phyloP scores from a whole-genome alignment of 2,113 vertebrate species.

The Sisor rabdophorus region DNA sequence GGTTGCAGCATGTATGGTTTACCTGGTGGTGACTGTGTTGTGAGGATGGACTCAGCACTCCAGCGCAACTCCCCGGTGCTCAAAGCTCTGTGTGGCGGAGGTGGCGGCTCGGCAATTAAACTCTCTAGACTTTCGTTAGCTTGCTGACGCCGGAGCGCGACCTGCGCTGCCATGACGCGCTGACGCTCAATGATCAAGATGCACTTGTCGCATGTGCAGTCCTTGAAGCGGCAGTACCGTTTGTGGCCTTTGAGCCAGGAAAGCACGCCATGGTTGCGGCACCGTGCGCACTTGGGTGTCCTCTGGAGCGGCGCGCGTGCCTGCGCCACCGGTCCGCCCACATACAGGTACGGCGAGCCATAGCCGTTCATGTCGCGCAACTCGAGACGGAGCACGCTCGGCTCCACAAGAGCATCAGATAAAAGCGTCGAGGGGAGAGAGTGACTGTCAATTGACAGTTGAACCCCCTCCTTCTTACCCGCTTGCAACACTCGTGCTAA shows the following conservation, averaged over 20 bases:
- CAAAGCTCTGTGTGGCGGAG: constrained; percentile 51
- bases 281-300: constrained; percentile 93
- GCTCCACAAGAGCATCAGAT: constrained; percentile 46
- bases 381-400: constrained; percentile 20
- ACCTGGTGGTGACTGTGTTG: constrained; percentile 21
- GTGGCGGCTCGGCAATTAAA: constrained; percentile 81
- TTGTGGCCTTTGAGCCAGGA: constrained; percentile 97
- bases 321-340: constrained; percentile 89
- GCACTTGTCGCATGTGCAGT: constrained; percentile 96
- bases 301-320: constrained; percentile 86
- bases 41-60: constrained; percentile 56
- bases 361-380: constrained; percentile 83
- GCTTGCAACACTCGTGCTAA: constrained; percentile 57
- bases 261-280: constrained; percentile 92
- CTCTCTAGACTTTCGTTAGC: constrained; percentile 94
- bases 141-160: constrained; percentile 89
- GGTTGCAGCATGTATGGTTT: neutral
- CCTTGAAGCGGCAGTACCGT: constrained; percentile 95
- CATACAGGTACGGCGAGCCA: constrained; percentile 91
- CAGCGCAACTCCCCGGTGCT: constrained; percentile 60
- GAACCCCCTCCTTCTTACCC: constrained; percentile 45
- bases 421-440: constrained; percentile 32
- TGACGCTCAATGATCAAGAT: constrained; percentile 96
- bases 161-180: constrained; percentile 95
- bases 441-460: constrained; percentile 40